Evolutionary conservation across 2,797 vertebrate species (phyloP).

Genomic region (Tamandua tetradactyla): DNA sequence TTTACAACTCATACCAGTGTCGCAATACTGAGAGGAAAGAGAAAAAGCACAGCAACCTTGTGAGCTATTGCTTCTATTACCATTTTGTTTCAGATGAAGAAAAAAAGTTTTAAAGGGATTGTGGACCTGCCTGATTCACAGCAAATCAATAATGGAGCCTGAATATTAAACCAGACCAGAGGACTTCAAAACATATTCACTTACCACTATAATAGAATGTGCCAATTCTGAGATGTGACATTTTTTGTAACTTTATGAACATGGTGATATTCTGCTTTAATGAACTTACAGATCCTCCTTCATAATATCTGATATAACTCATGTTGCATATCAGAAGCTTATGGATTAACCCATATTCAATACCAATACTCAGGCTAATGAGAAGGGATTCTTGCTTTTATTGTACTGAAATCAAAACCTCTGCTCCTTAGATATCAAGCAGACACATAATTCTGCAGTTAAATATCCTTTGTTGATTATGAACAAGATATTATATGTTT

Average conservation of each 20-base stretch:
- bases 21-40: background rate
- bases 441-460: background rate
- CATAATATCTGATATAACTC: background rate
- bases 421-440: background rate
- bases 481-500: background rate
- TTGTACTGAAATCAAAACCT: background rate
- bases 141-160: background rate
- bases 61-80: background rate
- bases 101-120: background rate
- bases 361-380: background rate
- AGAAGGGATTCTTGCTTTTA: background rate
- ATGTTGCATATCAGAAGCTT: background rate
- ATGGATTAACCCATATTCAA: background rate
- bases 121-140: background rate
- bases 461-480: background rate
- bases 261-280: background rate
- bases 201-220: background rate
- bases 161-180: background rate
- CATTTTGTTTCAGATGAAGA: background rate
- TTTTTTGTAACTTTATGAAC: background rate
- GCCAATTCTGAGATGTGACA: background rate
- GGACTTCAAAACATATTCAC: background rate
- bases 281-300: background rate
- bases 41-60: background rate
- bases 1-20: background rate